Percentiles rank a stretch among this genome's conserved stretches.
Conservation (phyloP, 2,888 invertebrate species). For the Coelopa pilipes region DNA sequence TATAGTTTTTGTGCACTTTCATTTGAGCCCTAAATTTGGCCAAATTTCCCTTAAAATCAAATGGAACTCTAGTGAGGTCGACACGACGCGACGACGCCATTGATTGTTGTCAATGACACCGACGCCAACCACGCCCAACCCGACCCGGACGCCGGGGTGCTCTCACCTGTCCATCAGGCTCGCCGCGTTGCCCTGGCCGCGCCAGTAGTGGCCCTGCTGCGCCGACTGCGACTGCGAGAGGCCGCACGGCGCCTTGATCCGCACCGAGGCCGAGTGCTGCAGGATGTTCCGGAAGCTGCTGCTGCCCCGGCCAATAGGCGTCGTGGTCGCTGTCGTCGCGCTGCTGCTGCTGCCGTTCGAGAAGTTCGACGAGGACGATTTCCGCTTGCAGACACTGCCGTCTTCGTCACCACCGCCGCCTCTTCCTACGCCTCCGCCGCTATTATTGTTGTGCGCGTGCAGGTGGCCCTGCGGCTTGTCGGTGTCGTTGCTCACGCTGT, state of each 20-base stretch:
- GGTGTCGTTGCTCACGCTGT: conserved; percentile 38
- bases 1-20: too few species aligned
- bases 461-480: conserved; percentile 42
- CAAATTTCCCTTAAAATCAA: too few species aligned
- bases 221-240: conserved; percentile 50
- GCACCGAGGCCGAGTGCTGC: conserved; percentile 48
- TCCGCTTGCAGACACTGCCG: conserved; percentile 17
- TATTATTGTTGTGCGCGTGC: conserved; percentile 34
- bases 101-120: not conserved
- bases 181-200: conserved; percentile 42
- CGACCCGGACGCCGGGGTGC: too few species aligned
- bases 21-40: too few species aligned
- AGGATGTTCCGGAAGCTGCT: conserved; percentile 52
- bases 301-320: conserved; percentile 46
- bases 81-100: not conserved
- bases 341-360: conserved; percentile 43
- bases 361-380: conserved; percentile 43
- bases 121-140: not conserved
- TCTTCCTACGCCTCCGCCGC: conserved; percentile 36
- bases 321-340: conserved; percentile 39
- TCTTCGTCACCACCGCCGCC: not conserved
- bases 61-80: too few species aligned
- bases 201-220: conserved; percentile 52
- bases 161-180: conserved; percentile 61
- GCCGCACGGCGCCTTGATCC: conserved; percentile 48